phyloP scores from a whole-genome alignment of 2,113 vertebrate species.

The Gnathonemus echidnorhynchus region DNA sequence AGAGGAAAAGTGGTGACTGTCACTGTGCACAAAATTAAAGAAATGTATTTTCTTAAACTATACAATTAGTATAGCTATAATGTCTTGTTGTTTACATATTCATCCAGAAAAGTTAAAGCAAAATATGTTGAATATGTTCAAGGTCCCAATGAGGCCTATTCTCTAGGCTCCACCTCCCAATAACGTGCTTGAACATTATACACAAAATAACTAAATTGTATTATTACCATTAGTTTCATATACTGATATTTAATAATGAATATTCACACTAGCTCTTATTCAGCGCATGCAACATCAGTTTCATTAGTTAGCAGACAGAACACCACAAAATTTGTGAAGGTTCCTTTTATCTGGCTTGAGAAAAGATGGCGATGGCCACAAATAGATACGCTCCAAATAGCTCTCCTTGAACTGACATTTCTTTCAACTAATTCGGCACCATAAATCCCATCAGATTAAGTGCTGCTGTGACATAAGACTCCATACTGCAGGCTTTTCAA shows the following conservation, averaged over 20 bases:
- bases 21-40: not conserved
- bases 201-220: not conserved
- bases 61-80: not conserved
- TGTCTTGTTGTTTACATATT: not conserved
- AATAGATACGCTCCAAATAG: conserved; percentile 43
- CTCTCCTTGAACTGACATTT: conserved; percentile 48
- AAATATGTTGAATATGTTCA: not conserved
- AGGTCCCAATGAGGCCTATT: not conserved
- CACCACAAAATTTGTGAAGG: not conserved
- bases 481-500: conserved; percentile 13
- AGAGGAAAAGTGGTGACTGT: not conserved
- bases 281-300: not conserved
- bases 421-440: conserved; percentile 33
- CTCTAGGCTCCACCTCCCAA: not conserved
- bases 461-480: conserved; percentile 21
- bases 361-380: not conserved
- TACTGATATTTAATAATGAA: not conserved
- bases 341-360: not conserved
- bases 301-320: not conserved
- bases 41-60: not conserved
- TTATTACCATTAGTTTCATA: not conserved
- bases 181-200: not conserved
- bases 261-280: not conserved
- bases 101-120: not conserved
- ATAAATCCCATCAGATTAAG: conserved; percentile 31